Evolutionary conservation across 2,113 vertebrate genomes (phyloP), one percentile per base, ranked within the genome.

Genomic region (Megaceryle torquata): DNA sequence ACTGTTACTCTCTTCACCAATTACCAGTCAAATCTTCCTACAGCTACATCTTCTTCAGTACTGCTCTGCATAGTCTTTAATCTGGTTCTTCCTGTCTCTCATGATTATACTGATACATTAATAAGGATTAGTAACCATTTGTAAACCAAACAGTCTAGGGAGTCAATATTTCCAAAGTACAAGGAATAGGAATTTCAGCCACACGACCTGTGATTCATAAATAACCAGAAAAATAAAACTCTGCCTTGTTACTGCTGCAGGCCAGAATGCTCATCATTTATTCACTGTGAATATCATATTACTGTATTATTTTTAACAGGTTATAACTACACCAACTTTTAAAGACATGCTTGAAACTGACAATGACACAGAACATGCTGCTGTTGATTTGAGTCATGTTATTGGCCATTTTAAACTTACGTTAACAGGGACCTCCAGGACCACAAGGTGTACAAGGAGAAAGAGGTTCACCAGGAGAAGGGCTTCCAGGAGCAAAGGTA

Each of bases 401-500:
- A 43, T 75, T 75, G 24, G 6, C 57, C 7, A 64, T 82, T 83
- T 95, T 86, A 54, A 94, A 88, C 44, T 70, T 89, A 28, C 63
- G 59, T 95, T 96, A 87, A 94, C 96, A 99, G 99, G 99, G 99
- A 28, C 97, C 98, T 97, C 98, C 98, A 98, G 99, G 99, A 97
- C 98, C 98, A 91, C 99, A 98, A 85, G 99, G 99, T 87, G 92
- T 98, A 97, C 98, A 98, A 97, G 99, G 99, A 68, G 99, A 97
- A 96, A 98, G 98, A 96, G 99, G 99, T 91, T 97, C 96, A 17
- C 97, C 95, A 48, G 99, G 99, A 75, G 99, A 99, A 96, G 99
- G 99, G 17, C 97, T 98, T 91, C 99, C 99, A 87, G 99, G 99
- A 96, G 82, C 97, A 91, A 99, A 99, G 98, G 99, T 99, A 98